These are phyloP conservation scores for Lytechinus variegatus DNA, from an alignment of 35 echinoderm and acorn worm genomes.

Conservation along the genomic window DNA sequence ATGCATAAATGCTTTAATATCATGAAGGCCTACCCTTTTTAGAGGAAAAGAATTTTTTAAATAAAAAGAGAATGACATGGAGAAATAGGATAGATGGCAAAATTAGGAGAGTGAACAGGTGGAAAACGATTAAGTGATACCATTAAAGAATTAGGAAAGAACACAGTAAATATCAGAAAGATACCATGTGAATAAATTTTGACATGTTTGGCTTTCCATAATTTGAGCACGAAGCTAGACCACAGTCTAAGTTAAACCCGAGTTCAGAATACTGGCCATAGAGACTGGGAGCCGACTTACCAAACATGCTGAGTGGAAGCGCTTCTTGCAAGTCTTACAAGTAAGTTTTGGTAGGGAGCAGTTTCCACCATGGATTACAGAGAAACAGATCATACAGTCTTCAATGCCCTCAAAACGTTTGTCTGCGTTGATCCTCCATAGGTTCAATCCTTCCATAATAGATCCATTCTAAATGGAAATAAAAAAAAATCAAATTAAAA, in stretches of 20 bases:
- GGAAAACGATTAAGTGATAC: no score
- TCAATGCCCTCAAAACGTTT: constrained; percentile 92
- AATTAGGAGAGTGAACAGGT: neutral
- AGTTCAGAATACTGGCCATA: no score
- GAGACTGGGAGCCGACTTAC: constrained; percentile 54
- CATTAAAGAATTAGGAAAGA: no score
- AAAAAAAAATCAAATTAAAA: no score
- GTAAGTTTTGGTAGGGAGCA: constrained; percentile 88
- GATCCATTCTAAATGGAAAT: constrained; percentile 75
- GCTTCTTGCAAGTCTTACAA: constrained; percentile 94
- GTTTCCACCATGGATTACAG: constrained; percentile 93
- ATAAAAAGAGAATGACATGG: neutral
- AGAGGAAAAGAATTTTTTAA: neutral
- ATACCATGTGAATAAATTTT: no score
- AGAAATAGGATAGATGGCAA: neutral
- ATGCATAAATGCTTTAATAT: no score
- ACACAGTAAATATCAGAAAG: no score
- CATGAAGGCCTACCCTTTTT: no score
- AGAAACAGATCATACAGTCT: constrained; percentile 96
- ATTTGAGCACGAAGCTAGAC: no score
- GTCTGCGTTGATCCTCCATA: constrained; percentile 89
- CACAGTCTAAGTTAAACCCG: no score
- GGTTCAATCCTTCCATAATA: constrained; percentile 81
- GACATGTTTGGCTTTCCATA: no score
- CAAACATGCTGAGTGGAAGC: constrained; percentile 90